Conservation (phyloP, 2,113 vertebrate species). For the Colossoma macropomum region DNA sequence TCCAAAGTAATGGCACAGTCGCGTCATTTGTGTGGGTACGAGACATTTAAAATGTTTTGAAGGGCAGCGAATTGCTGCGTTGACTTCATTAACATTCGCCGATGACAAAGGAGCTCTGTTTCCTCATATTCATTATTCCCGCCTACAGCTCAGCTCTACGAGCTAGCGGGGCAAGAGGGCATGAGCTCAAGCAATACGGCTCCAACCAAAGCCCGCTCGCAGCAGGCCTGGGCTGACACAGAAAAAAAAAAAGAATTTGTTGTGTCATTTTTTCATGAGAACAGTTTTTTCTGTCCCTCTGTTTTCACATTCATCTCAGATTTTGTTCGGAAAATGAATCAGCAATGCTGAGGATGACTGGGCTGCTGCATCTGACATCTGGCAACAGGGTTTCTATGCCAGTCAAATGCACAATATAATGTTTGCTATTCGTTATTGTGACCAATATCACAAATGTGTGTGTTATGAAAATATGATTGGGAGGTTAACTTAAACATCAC, state of each 20-base stretch:
- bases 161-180: not conserved
- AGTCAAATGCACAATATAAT: too few species aligned
- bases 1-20: slow-evolving; percentile 24
- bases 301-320: not conserved
- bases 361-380: not conserved
- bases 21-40: slow-evolving; percentile 4
- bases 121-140: slow-evolving; percentile 17
- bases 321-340: not conserved
- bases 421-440: too few species aligned
- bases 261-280: too few species aligned
- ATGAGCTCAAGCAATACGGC: not conserved
- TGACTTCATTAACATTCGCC: slow-evolving; percentile 31
- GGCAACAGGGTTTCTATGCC: not conserved
- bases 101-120: slow-evolving; percentile 22
- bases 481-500: too few species aligned
- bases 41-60: slow-evolving; percentile 20
- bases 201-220: not conserved
- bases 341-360: not conserved
- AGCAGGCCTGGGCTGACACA: not conserved
- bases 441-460: too few species aligned
- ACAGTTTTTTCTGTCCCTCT: not conserved
- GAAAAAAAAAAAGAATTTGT: not conserved
- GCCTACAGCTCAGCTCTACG: not conserved
- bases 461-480: too few species aligned
- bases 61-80: slow-evolving; percentile 5